Base-by-base conservation (phyloP, 2,888 invertebrate species). In the Melanostoma scalare region DNA sequence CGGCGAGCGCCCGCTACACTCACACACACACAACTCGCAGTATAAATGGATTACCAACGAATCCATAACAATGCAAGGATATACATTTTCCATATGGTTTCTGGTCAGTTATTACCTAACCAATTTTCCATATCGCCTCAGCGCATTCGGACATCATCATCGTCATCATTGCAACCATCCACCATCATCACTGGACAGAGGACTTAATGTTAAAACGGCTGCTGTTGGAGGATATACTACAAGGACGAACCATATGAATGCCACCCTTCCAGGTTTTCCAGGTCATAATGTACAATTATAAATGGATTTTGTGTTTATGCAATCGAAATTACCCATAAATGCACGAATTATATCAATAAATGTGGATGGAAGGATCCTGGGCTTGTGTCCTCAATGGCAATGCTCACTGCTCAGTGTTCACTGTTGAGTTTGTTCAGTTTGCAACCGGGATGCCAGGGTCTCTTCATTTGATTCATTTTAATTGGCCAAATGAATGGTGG, bases 231-330 rank as follows among this genome's bases (percentile, higher is more conserved):
- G 53, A 52, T 44, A 55, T n/a, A 52, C 20, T 20, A 20, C 68
- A 79, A 63, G 48, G 61, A 42, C 58, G 31, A 58, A 58, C 30
- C 58, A 6, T 58, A 56, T 31, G 67, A 50, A 38, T 60, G 38
- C 42, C 35, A 40, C 68, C 72, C 61, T 46, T 65, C 58, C 84
- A 79, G 74, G 79, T 84, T 75, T 75, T 84, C 65, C 84, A 79
- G 84, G 67, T 79, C 84, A 85, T 86, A 86, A 86, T 86, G 86
- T 86, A 86, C 86, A 86, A 86, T 86, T 86, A 86, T 86, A 85
- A 86, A 86, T 85, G 85, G 86, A 86, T 86, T 86, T 86, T 85
- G 85, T 87, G 86, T 86, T 86, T 86, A 86, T 85, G 85, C 79
- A 87, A 86, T 87, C 87, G 84, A 84, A 82, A 84, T 84, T 84